Evolutionary conservation across 92 coral and sea anemone species (phyloP).

Genomic region (Phenganax marumi): DNA sequence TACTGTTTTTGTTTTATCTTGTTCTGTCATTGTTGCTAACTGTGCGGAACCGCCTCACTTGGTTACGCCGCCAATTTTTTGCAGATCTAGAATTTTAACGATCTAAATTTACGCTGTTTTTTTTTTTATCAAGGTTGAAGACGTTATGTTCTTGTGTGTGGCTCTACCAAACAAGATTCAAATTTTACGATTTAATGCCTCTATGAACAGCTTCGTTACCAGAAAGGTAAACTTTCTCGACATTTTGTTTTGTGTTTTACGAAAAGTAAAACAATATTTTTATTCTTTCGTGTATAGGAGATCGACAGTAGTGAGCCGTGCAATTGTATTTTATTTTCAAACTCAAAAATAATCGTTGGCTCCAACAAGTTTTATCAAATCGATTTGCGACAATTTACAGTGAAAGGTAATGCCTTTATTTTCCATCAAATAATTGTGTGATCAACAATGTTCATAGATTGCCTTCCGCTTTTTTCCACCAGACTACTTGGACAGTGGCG

Average conservation of each 20-base stretch:
- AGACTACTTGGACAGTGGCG: constrained; percentile 86
- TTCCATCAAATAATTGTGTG: no score
- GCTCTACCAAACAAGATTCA: constrained; percentile 87
- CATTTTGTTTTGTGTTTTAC: not conserved
- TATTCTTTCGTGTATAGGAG: constrained; percentile 54
- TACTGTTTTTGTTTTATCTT: no score
- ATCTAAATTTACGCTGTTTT: not conserved
- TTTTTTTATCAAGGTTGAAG: constrained; percentile 63
- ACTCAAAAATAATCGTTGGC: constrained; percentile 80
- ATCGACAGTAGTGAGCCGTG: constrained; percentile 95
- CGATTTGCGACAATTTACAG: constrained; percentile 79
- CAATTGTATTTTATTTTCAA: constrained; percentile 86
- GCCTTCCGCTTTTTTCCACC: not conserved
- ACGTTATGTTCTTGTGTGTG: constrained; percentile 71
- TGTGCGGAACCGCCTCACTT: no score
- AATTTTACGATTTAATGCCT: constrained; percentile 78
- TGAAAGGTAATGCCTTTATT: constrained; percentile 63
- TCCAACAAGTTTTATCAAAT: constrained; percentile 84
- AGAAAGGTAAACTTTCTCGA: constrained; percentile 70
- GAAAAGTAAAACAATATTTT: not conserved
- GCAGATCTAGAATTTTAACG: no score
- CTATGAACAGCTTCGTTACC: constrained; percentile 80
- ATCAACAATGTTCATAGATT: no score
- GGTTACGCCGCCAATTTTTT: no score
- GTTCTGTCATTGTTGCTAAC: no score